Base-by-base conservation (phyloP, 2,888 invertebrate species). In the Cheilosia soror region DNA sequence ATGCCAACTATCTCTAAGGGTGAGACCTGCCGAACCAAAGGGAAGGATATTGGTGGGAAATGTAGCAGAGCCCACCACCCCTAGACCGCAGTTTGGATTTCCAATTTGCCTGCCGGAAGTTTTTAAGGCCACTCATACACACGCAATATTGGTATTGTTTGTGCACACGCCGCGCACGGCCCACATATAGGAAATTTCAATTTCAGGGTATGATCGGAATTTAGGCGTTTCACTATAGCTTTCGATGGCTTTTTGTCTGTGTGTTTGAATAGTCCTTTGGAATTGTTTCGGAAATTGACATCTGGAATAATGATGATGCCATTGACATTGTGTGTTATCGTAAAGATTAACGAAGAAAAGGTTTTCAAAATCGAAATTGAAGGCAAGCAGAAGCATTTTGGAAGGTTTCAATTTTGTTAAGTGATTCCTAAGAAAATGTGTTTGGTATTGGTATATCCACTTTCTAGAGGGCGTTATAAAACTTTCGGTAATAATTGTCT, bases 281-380 rank as follows among this genome's bases (percentile, higher is more conserved):
- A 68, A 62, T 62, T 68, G 77, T 44, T 53, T 69, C 77, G 77
- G 77, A 77, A 77, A 77, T 77, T 77, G 68, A 53, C 77, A 60
- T 68, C 42, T 60, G 51, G 66, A 51, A 60, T 68, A 40, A 68
- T 77, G 77, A 53, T 77, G 57, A 63, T 55, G 73, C 27, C 53
- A 53, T 27, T 62, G 49, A 15, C 75, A 29, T 51, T 29, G 47
- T 65, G 37, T 37, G 44, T 47, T 47, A 57, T 37, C 65, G 20
- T 47, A 57, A 37, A 15, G 40, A 57, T 65, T 75, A 31, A 65
- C 15, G 55, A 9, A 27, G 29, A 44, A 47, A 44, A 33, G 29
- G 69, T 53, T 65, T 51, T 51, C 9, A n/a, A 20, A 25, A 47
- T 47, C 44, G 15, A 15, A 47, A n/a, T 47, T 7, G 44, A 1